Percentiles rank a stretch among this genome's conserved stretches.
These are phyloP conservation scores for Cirrhinus mrigala DNA, from an alignment of 2,797 vertebrate species.

Conservation along the genomic window DNA sequence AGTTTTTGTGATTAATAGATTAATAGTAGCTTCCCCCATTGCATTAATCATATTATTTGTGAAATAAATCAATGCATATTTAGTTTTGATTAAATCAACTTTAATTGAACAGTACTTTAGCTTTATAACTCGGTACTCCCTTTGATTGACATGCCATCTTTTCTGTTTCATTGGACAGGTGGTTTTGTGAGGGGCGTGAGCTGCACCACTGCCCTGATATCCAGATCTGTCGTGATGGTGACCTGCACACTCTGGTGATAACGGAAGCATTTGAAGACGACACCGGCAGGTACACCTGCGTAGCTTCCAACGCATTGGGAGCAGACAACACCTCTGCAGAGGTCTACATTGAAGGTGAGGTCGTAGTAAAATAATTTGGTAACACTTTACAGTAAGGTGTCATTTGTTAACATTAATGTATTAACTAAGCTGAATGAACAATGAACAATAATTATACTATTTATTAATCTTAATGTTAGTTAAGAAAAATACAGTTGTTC, in stretches of 20 bases:
- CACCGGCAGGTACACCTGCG: slow-evolving; percentile 95
- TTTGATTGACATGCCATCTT: slow-evolving; percentile 50
- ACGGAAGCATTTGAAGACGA: slow-evolving; percentile 97
- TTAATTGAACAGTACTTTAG: neutral
- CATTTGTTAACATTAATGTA: no score
- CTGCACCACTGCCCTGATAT: slow-evolving; percentile 92
- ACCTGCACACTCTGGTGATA: slow-evolving; percentile 91
- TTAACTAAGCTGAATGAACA: no score
- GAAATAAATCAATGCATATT: neutral
- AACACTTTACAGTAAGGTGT: no score
- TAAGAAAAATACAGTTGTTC: no score
- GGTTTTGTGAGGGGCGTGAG: slow-evolving; percentile 98
- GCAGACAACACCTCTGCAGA: slow-evolving; percentile 96
- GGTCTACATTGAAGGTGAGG: slow-evolving; percentile 95
- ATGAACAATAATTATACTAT: no score
- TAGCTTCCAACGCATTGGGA: slow-evolving; percentile 91
- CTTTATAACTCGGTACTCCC: slow-evolving; percentile 11
- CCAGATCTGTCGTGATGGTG: slow-evolving; percentile 87
- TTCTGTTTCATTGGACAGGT: slow-evolving; percentile 80
- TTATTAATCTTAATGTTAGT: no score
- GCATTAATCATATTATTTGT: neutral
- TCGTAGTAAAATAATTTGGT: neutral
- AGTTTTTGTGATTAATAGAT: neutral
- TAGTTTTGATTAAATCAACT: neutral
- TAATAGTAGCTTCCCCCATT: neutral